These are phyloP conservation scores for Heterodera carotae DNA, from an alignment of 1,140 invertebrate genomes.

Conservation along the genomic window DNA sequence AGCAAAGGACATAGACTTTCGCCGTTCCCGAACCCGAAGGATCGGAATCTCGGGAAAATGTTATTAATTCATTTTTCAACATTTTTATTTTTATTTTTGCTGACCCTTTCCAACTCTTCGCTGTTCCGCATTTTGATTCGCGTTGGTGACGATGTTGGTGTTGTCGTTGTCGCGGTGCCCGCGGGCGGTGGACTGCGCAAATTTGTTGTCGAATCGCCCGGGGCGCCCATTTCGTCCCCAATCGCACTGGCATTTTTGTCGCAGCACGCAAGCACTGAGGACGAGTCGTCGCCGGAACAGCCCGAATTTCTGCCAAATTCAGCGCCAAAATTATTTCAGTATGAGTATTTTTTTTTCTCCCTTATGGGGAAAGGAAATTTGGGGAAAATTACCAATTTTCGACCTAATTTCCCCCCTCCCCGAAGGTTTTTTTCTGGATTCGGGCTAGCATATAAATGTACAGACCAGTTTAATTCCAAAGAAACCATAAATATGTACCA, in stretches of 20 bases:
- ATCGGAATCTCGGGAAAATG: background rate
- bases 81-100: background rate
- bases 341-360: too few relatives aligned
- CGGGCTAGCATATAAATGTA: too few relatives aligned
- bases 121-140: constrained; percentile 10
- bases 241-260: background rate
- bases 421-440: too few relatives aligned
- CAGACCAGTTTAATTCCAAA: too few relatives aligned
- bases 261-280: background rate
- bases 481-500: too few relatives aligned
- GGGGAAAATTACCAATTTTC: too few relatives aligned
- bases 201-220: background rate
- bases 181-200: background rate
- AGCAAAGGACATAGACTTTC: too few relatives aligned
- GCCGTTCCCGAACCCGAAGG: too few relatives aligned
- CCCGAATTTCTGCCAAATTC: constrained; percentile 20
- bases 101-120: constrained; percentile 30
- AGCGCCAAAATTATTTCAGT: too few relatives aligned
- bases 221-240: background rate
- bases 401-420: too few relatives aligned
- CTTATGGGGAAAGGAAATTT: too few relatives aligned
- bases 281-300: constrained; percentile 26
- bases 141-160: background rate
- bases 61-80: background rate
- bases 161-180: background rate